Percentiles rank a stretch among this genome's conserved stretches.
phyloP scores from a whole-genome alignment of 2,113 vertebrate genomes.

The Nycticorax nycticorax region DNA sequence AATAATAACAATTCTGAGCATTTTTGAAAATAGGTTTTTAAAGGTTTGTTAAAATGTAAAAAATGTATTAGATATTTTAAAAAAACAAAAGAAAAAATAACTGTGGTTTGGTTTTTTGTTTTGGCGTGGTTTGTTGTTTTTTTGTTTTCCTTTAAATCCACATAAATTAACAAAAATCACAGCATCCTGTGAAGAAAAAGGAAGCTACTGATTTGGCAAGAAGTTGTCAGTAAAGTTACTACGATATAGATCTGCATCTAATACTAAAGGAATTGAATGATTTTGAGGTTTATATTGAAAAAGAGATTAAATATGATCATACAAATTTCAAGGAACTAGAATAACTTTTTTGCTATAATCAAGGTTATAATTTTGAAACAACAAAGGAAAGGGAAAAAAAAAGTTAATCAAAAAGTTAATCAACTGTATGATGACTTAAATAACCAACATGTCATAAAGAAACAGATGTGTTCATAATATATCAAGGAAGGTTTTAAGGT shows the following conservation, averaged over 20 bases:
- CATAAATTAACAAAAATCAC: background rate
- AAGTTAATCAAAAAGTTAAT: background rate
- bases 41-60: background rate
- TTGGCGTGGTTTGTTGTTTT: too few species aligned
- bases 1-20: background rate
- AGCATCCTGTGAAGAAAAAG: background rate
- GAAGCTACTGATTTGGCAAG: background rate
- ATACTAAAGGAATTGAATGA: background rate
- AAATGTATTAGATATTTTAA: background rate
- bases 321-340: background rate
- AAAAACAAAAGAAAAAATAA: background rate
- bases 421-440: background rate
- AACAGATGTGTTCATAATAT: background rate
- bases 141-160: background rate
- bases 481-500: background rate
- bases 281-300: background rate
- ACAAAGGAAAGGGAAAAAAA: background rate
- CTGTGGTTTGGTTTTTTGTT: fast-evolving
- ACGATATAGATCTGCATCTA: background rate
- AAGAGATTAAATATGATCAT: background rate
- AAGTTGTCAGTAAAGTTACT: background rate
- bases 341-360: background rate
- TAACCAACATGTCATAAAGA: background rate
- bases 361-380: background rate
- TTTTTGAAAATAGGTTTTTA: background rate